Conservation (phyloP, 2,797 vertebrate genomes). For the Darevskia mixta region DNA sequence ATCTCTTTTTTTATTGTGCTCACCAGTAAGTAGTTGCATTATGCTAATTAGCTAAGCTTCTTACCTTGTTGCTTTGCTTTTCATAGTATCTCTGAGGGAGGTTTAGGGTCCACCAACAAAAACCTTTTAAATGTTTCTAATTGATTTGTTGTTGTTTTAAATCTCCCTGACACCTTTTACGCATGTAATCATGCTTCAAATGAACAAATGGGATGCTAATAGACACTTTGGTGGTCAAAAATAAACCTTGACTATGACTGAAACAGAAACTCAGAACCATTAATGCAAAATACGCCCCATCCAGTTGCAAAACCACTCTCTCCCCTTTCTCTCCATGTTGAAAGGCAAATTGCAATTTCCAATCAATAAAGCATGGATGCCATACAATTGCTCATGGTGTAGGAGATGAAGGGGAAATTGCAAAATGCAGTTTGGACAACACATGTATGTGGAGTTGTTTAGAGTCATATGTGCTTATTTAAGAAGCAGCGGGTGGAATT, state of each 20-base stretch:
- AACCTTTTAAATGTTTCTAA: conserved; percentile 26
- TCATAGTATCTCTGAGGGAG: conserved; percentile 3
- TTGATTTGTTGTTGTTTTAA: neutral
- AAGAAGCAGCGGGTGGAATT: neutral
- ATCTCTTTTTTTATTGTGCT: fast-evolving
- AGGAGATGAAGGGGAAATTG: conserved; percentile 6
- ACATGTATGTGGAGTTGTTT: neutral
- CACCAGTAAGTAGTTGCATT: conserved; percentile 16
- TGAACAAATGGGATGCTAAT: conserved; percentile 14
- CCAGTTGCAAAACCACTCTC: neutral
- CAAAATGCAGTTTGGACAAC: conserved; percentile 20
- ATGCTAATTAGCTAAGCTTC: conserved; percentile 24
- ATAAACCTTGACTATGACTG: neutral
- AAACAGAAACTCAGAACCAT: neutral
- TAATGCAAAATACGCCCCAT: neutral
- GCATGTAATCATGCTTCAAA: conserved; percentile 32
- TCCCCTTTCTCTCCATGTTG: conserved; percentile 19
- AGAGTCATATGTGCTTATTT: neutral
- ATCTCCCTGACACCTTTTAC: neutral
- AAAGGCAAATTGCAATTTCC: conserved; percentile 25
- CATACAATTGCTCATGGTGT: conserved; percentile 8
- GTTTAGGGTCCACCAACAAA: conserved; percentile 10
- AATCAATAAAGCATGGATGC: conserved; percentile 24
- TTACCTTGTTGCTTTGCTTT: conserved; percentile 18
- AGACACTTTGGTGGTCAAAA: neutral